Percentiles rank a stretch among this genome's conserved stretches.
phyloP scores from a whole-genome alignment of 2,797 vertebrate species.

The Poeciliopsis gracilis region DNA sequence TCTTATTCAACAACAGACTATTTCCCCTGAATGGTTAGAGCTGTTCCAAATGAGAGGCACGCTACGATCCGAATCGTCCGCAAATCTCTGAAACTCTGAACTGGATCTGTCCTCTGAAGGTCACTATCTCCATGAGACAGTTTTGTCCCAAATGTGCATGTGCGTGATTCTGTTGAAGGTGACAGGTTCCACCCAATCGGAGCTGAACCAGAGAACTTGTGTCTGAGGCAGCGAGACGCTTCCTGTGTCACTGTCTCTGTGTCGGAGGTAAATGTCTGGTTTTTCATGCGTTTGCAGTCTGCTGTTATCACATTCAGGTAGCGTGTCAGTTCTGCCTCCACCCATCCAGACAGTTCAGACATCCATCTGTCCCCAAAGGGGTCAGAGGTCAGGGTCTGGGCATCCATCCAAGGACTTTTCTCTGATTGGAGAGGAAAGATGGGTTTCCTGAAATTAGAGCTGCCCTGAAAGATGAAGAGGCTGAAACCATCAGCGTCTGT shows the following conservation, averaged over 20 bases:
- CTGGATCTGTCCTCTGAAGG: background rate
- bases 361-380: slow-evolving; percentile 19
- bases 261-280: background rate
- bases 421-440: slow-evolving; percentile 28
- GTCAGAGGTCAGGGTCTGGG: slow-evolving; percentile 34
- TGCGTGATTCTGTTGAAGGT: background rate
- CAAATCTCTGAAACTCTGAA: background rate
- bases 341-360: slow-evolving; percentile 4
- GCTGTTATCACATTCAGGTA: background rate
- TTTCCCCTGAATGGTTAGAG: background rate
- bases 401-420: slow-evolving; percentile 17
- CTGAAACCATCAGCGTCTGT: background rate
- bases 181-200: background rate
- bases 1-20: background rate
- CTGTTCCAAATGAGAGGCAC: background rate
- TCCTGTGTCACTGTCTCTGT: background rate
- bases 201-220: background rate
- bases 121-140: background rate
- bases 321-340: background rate
- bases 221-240: background rate
- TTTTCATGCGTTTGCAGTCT: background rate
- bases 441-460: slow-evolving; percentile 25
- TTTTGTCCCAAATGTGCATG: background rate
- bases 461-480: background rate
- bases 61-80: background rate